Percentiles rank a stretch among this genome's conserved stretches.
Evolutionary conservation across 2,113 vertebrate genomes (phyloP).

Genomic region (Mixornis gularis): DNA sequence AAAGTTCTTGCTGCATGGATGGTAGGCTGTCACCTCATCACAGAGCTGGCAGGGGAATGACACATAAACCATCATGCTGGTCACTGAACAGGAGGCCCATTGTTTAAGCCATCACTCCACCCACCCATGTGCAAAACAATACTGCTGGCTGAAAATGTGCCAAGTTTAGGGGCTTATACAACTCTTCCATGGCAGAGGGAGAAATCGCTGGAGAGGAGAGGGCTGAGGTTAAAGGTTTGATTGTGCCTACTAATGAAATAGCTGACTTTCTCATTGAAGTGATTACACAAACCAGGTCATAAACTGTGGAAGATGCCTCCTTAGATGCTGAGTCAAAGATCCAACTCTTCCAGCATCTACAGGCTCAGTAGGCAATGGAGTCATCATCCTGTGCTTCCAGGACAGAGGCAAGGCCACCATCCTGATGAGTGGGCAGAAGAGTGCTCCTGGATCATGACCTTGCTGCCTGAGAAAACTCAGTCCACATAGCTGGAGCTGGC

Average conservation of each 20-base stretch:
- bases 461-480: background rate
- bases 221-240: background rate
- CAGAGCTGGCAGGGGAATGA: background rate
- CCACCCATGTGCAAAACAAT: background rate
- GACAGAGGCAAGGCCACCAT: rapidly evolving
- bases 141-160: background rate
- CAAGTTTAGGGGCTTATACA: background rate
- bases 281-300: background rate
- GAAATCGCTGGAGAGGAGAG: background rate
- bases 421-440: background rate
- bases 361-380: background rate
- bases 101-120: background rate
- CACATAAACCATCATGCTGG: background rate
- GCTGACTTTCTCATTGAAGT: background rate
- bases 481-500: background rate
- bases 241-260: background rate
- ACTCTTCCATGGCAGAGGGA: background rate
- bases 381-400: background rate
- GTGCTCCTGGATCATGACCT: rapidly evolving
- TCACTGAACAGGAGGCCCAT: background rate
- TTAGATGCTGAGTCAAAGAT: background rate
- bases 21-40: background rate
- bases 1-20: background rate
- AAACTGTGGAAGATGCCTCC: background rate
- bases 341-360: background rate